Evolutionary conservation across 1,140 invertebrate genomes (phyloP), one percentile per base, ranked within the genome.

Genomic region (Chrysoperla carnea): DNA sequence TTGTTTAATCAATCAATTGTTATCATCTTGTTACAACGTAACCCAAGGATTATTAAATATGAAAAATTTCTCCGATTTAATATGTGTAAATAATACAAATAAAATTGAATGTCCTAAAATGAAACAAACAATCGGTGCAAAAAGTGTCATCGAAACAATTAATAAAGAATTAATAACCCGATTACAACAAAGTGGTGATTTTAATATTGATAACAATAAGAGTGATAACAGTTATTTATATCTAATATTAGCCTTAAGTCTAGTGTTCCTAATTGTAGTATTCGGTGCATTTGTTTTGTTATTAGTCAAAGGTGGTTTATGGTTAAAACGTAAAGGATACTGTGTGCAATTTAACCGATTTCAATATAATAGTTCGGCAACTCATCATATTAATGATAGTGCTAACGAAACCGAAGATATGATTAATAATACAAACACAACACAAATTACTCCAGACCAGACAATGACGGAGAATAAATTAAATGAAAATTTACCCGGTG

Each of bases 401-500:
- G 54, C 48, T 36, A 48, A 51, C 14, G 55, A 64, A 28, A 55
- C 64, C 40, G 67, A 70, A 47, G 65, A 65, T 47, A 60, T 61
- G 4, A 56, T 50, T 14, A 23, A 23, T 23, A 23, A 23, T 5
- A 41, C 46, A 6, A 38, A 23, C 17, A 41, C 46, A 6, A 38
- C 17, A 17, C 41, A 42, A 8, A 37, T 13, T 52, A 28, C 45
- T 45, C 7, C 17, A 23, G 17, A 23, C 5, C 17, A 23, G 17
- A 58, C 56, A 23, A 54, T 58, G 7, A 61, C 62, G 1, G 64
- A 65, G 6, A 48, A 64, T 11, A 63, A 67, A 17, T 56, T 68
- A 7, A 33, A 33, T 33, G 70, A 74, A 48, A 75, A 82, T 54
- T 57, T 83, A 17, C 79, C 80, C 0, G 78, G 80, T 53, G 80